Evolutionary conservation across 2,113 vertebrate species (phyloP), one percentile per base, ranked within the genome.

Genomic region (Siphamia tubifer): DNA sequence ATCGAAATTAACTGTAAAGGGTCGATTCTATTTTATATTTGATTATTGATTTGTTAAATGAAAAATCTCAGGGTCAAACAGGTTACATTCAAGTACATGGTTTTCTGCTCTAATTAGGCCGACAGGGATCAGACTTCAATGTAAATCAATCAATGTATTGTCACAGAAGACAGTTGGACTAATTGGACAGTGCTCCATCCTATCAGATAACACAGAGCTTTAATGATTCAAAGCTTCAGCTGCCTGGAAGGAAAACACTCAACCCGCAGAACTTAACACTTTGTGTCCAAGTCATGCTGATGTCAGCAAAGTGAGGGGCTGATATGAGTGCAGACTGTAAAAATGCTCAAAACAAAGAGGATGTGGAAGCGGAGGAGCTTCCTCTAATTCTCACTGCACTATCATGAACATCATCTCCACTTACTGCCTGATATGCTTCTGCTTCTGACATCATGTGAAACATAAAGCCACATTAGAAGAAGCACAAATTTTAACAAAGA

Each of bases 141-240:
- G 1, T 27, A 4, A 16, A 67, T 9, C 16, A 62, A 23, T 23
- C 19, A 24, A 19, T 17, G n/a, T 12, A n/a, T 1, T 2, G 49
- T 36, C 15, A 32, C 3, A 23, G 15, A 36, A 10, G 32, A 42
- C 17, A 35, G 11, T 7, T 13, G 23, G 32, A n/a, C 17, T 58
- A 36, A n/a, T 1, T 6, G n/a, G 17, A 9, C 11, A 47, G 45
- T 40, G 20, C 16, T 64, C 4, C 7, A 2, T 1, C 24, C 16
- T 40, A 64, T 79, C 73, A 2, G 35, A 21, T 74, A 45, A 7
- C 60, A 27, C 13, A 63, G 17, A 1, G 17, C 32, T 82, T 78
- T 38, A 78, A 74, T 54, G 34, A 84, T 76, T 80, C 28, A 80
- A 42, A 39, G 61, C 28, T 52, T 44, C 30, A 16, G 17, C 43